Percentiles rank a stretch among this genome's conserved stretches.
Evolutionary conservation across 2,113 vertebrate genomes (phyloP).

Genomic region (Deroptyus accipitrinus): DNA sequence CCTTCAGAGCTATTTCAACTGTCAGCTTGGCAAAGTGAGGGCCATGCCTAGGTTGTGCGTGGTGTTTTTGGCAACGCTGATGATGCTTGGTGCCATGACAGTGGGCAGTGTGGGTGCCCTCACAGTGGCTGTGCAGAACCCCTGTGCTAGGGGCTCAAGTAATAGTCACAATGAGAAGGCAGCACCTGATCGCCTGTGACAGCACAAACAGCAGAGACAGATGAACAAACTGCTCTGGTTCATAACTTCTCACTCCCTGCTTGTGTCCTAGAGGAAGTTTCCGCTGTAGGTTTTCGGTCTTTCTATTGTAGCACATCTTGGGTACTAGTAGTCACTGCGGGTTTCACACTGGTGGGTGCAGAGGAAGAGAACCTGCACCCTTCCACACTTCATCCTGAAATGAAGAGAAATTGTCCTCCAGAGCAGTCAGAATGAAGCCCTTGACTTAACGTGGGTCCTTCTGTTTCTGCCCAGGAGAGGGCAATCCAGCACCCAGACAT

Average conservation of each 20-base stretch:
- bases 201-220: not conserved
- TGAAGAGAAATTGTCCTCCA: not conserved
- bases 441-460: not conserved
- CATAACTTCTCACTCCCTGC: not conserved
- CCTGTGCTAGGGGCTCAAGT: not conserved
- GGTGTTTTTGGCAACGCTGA: not conserved
- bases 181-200: accelerated
- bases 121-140: accelerated
- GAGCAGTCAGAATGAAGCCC: not conserved
- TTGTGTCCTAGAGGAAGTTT: not conserved
- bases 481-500: not conserved
- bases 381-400: not conserved
- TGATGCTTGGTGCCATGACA: accelerated
- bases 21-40: not conserved
- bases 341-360: not conserved
- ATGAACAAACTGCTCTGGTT: not conserved
- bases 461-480: constrained; percentile 60
- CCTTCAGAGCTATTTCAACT: not conserved
- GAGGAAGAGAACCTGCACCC: not conserved
- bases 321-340: accelerated
- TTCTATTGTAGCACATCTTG: accelerated
- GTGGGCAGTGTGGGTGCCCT: not conserved
- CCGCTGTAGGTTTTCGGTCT: not conserved
- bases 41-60: accelerated
- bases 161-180: not conserved